Evolutionary conservation across 1,140 invertebrate genomes (phyloP).

Genomic region (Bicyclus anynana): DNA sequence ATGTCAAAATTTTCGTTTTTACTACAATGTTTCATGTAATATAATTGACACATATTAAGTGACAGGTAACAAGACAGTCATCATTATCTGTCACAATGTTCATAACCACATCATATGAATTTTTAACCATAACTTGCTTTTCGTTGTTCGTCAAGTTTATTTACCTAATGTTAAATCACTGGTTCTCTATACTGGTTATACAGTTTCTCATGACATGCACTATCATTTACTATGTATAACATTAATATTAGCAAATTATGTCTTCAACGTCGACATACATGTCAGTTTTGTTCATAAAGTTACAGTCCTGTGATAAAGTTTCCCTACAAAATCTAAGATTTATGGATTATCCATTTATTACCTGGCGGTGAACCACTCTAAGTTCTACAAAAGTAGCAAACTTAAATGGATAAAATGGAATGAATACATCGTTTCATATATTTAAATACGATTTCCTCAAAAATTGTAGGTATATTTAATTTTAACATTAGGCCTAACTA

Average conservation of each 20-base stretch:
- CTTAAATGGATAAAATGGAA: background rate
- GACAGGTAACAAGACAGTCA: background rate
- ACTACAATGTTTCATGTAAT: background rate
- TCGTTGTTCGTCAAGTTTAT: background rate
- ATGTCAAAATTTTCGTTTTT: background rate
- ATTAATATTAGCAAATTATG: background rate
- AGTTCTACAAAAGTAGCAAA: background rate
- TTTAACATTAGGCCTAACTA: background rate
- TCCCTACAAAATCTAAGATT: background rate
- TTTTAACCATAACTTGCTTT: background rate
- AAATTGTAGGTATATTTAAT: background rate
- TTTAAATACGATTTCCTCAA: background rate
- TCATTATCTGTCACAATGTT: background rate
- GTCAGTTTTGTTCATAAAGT: background rate
- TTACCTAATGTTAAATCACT: background rate
- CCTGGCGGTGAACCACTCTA: background rate
- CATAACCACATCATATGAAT: background rate
- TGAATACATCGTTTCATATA: conserved; percentile 1
- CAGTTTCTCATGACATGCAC: background rate
- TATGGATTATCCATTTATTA: background rate
- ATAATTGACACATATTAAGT: background rate
- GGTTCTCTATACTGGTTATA: background rate
- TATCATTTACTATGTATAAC: background rate
- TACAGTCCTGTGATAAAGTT: background rate
- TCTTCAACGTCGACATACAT: background rate